Percentiles rank a stretch among this genome's conserved stretches.
These are phyloP conservation scores for Carassius carassius DNA, from an alignment of 2,113 vertebrate species.

Conservation along the genomic window DNA sequence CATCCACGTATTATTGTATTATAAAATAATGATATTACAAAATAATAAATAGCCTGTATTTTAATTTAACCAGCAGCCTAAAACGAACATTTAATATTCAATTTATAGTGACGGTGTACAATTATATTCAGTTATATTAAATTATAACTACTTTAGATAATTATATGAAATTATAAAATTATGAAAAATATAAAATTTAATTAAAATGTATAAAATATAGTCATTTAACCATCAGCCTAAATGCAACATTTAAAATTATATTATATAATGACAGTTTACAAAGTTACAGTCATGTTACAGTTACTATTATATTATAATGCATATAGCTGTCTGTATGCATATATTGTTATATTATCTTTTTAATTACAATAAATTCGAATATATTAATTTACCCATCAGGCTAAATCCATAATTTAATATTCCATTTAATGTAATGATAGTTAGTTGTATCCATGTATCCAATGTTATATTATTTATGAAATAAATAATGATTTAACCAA, in stretches of 20 bases:
- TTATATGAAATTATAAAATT: not conserved
- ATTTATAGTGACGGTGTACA: not conserved
- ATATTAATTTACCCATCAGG: not conserved
- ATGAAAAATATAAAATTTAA: not conserved
- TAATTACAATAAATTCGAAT: not conserved
- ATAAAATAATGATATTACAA: not conserved
- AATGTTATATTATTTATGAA: not conserved
- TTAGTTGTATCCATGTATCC: not conserved
- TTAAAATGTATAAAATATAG: not conserved
- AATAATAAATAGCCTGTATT: not conserved
- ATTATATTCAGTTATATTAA: not conserved
- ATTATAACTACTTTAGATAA: not conserved
- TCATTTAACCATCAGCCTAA: not conserved
- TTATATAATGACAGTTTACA: not conserved
- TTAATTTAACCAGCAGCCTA: not conserved
- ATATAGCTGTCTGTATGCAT: too few relatives aligned
- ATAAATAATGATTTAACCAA: not conserved
- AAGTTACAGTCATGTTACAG: not conserved
- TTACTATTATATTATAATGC: too few relatives aligned
- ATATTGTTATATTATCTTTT: not conserved
- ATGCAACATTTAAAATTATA: not conserved
- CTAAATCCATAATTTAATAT: not conserved
- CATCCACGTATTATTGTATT: not conserved
- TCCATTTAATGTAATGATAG: not conserved
- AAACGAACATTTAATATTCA: not conserved